phyloP scores from a whole-genome alignment of 1,140 invertebrate species.

The Brachionus koreanus region DNA sequence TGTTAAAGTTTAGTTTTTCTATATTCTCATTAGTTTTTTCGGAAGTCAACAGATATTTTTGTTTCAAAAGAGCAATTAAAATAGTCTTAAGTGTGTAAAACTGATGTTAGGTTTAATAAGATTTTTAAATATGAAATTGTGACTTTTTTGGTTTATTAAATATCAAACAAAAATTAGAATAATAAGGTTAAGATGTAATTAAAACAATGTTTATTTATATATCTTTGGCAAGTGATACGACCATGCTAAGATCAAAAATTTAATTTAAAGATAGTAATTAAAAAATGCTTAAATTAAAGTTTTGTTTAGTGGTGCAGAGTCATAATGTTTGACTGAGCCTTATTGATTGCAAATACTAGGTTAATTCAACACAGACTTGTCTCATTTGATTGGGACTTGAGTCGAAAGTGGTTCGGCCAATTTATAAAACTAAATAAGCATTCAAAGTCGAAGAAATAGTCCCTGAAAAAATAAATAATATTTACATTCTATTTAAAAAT shows the following conservation, averaged over 20 bases:
- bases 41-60: too few relatives aligned
- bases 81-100: background rate
- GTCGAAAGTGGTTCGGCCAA: background rate
- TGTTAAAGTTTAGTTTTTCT: too few relatives aligned
- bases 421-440: background rate
- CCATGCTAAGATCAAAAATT: background rate
- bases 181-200: background rate
- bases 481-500: background rate
- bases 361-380: constrained; percentile 36
- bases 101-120: background rate
- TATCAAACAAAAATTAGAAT: background rate
- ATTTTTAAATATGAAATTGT: background rate
- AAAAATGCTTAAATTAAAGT: constrained; percentile 4
- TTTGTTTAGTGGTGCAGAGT: background rate
- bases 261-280: constrained; percentile 6
- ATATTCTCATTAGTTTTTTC: too few relatives aligned
- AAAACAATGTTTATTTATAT: background rate
- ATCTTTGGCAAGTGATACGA: background rate
- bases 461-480: background rate
- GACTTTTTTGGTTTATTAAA: background rate
- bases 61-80: too few relatives aligned
- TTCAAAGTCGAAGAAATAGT: background rate
- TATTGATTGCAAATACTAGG: background rate
- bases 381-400: constrained; percentile 11
- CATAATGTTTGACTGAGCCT: background rate